Conservation (phyloP, 2,797 vertebrate species). For the Eurystomus glaucurus region DNA sequence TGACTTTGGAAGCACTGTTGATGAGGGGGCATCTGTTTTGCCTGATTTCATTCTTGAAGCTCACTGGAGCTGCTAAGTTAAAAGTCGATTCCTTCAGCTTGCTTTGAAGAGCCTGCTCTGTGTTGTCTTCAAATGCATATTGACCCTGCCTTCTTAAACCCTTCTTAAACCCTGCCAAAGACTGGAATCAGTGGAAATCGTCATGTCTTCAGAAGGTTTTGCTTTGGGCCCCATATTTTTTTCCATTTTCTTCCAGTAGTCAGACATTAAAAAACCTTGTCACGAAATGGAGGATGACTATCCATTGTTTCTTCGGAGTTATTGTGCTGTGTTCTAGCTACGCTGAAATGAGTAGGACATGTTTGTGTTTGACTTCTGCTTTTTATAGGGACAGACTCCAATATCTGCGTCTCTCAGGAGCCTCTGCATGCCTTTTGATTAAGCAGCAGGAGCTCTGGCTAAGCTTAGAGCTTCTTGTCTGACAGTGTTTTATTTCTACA, state of each 20-base stretch:
- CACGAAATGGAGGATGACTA: not conserved
- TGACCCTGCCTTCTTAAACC: not conserved
- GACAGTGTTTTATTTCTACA: not conserved
- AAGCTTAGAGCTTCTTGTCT: not conserved
- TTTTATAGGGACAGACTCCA: not conserved
- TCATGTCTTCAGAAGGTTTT: not conserved
- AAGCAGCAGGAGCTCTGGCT: conserved; percentile 21
- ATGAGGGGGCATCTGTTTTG: not conserved
- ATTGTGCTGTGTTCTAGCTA: not conserved
- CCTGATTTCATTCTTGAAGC: not conserved
- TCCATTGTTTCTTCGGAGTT: not conserved
- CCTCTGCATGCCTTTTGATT: not conserved
- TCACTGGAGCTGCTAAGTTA: not conserved
- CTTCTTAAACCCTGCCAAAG: not conserved
- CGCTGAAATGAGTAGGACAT: not conserved
- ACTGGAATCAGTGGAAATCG: not conserved
- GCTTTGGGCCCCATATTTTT: not conserved
- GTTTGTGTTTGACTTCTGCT: not conserved
- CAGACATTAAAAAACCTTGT: not conserved
- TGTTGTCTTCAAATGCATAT: not conserved
- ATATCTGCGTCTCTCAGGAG: not conserved
- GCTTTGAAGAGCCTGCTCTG: not conserved
- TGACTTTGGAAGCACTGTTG: not conserved
- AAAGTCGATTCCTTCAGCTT: not conserved
- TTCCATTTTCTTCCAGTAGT: not conserved